These are phyloP conservation scores for Crossaster papposus DNA, from an alignment of 53 echinoderm and acorn worm species.

Conservation along the genomic window DNA sequence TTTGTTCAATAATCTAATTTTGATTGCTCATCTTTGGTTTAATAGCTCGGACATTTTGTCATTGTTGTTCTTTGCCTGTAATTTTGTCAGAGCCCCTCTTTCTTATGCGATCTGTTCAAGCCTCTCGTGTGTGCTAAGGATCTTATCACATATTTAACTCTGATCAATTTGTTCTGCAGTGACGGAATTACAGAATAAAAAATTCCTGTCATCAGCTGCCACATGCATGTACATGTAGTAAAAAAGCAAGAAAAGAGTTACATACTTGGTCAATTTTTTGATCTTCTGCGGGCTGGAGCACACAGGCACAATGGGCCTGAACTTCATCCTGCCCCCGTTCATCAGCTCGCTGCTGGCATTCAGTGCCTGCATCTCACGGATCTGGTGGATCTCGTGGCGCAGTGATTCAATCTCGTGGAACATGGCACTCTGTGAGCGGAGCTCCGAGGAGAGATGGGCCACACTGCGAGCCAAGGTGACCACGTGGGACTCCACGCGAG, in stretches of 20 bases:
- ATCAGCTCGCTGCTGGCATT: constrained; percentile 28
- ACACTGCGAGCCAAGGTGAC: constrained; percentile 97
- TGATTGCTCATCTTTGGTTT: too few relatives aligned
- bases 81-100: too few relatives aligned
- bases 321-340: constrained; percentile 36
- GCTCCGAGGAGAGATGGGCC: constrained; percentile 90
- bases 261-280: constrained; percentile 95
- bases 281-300: constrained; percentile 86
- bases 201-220: background rate
- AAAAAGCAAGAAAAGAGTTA: background rate
- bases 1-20: too few relatives aligned
- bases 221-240: too few relatives aligned
- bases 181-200: background rate
- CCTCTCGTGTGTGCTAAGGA: too few relatives aligned
- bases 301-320: constrained; percentile 68
- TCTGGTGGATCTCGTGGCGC: constrained; percentile 75
- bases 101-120: too few relatives aligned
- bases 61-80: too few relatives aligned
- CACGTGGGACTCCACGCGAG: constrained; percentile 93
- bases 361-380: constrained; percentile 72
- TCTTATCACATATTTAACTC: too few relatives aligned
- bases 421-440: constrained; percentile 83
- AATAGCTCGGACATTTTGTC: too few relatives aligned
- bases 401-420: constrained; percentile 79
- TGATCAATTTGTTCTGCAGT: background rate